Evolutionary conservation across 2,888 invertebrate genomes (phyloP), one percentile per base, ranked within the genome.

Genomic region (Myopa testacea): DNA sequence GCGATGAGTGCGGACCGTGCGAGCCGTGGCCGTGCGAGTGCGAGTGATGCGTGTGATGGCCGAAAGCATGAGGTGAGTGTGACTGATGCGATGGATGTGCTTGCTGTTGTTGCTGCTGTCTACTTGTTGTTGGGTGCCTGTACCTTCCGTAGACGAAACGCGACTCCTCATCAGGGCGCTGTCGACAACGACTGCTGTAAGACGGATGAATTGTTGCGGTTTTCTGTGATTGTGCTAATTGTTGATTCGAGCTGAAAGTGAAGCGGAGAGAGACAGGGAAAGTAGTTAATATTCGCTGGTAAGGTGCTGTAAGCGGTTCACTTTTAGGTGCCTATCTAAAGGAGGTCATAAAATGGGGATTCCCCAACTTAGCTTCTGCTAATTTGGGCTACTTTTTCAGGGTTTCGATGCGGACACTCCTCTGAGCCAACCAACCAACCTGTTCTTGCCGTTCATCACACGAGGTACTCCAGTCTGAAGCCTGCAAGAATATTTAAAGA

Each of bases 131-230:
- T 88, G 87, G 90, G 85, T 88, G 91, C 81, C 87, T 85, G 91
- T 92, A 93, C 87, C 93, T 92, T 83, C 91, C 94, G 92, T 93
- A 94, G 82, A 92, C 92, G 90, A 95, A 95, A 85, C 95, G 93
- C 77, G 93, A 90, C 84, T 94, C 94, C 86, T 94, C 94, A 86
- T 93, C 93, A 82, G 90, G 90, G 84, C 92, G 91, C 85, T 91
- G 91, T 87, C 91, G 91, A 88, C 91, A 91, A 87, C 91, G 90
- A 89, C 91, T 91, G 89, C 91, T 91, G 88, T 87, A 90, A 87
- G 90, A 89, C 87, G 90, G 89, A 88, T 89, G 88, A 86, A 90
- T 90, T 86, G 90, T 90, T 86, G 90, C 90, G 82, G 90, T 89
- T 89, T 90, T 90, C 87, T 90, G 90, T 87, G 89, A 87, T 88